A percentile compares a stretch with the other conserved stretches of the same genome.
phyloP scores from a whole-genome alignment of 2,797 vertebrate species.

The Serranus cabrilla region DNA sequence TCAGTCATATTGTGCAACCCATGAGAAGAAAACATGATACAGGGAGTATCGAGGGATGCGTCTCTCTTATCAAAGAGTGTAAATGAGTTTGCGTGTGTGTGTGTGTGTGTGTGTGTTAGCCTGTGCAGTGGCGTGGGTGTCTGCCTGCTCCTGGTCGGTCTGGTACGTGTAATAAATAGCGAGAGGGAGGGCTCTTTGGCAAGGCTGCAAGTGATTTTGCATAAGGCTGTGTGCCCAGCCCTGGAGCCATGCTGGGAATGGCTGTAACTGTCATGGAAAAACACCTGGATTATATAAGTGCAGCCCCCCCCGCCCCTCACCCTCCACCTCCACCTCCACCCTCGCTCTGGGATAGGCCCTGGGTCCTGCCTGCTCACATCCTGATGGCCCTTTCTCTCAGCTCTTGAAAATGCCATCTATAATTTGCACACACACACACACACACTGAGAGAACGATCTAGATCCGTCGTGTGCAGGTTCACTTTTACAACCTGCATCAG shows the following conservation, averaged over 20 bases:
- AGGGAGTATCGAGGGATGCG: neutral
- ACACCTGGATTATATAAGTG: conserved; percentile 88
- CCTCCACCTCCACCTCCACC: no score
- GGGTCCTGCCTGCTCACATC: conserved; percentile 24
- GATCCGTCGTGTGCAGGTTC: neutral
- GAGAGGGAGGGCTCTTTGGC: conserved; percentile 77
- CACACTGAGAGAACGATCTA: neutral
- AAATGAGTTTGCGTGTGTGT: neutral
- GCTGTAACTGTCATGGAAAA: conserved; percentile 88
- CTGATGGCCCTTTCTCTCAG: neutral
- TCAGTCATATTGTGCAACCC: neutral
- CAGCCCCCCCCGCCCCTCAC: conserved; percentile 66
- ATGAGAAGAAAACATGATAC: neutral
- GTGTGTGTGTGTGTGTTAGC: conserved; percentile 18
- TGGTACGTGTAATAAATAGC: conserved; percentile 38
- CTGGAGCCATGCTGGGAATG: conserved; percentile 76
- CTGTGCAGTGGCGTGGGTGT: neutral
- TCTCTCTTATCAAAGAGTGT: neutral
- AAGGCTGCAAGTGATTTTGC: conserved; percentile 81
- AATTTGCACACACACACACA: neutral
- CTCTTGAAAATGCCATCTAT: neutral
- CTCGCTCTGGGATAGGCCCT: conserved; percentile 6
- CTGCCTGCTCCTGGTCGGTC: conserved; percentile 8
- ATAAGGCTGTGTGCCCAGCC: conserved; percentile 85
- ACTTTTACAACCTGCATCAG: neutral